Evolutionary conservation across 2,113 vertebrate species (phyloP).

Genomic region (Abramis brama): DNA sequence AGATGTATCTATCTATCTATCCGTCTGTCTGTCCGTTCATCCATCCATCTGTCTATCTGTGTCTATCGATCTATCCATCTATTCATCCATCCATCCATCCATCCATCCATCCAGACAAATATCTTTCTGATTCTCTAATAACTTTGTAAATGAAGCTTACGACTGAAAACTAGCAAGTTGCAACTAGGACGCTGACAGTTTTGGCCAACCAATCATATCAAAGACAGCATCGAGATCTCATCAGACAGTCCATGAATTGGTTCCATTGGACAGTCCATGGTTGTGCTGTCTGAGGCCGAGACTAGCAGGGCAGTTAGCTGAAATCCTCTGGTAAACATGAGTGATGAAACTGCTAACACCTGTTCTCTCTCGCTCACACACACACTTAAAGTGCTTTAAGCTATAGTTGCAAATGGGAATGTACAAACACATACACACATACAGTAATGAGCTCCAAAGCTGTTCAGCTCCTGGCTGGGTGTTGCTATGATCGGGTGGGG

Average conservation of each 20-base stretch:
- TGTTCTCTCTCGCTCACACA: neutral
- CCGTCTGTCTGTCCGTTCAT: accelerated
- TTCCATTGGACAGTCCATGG: neutral
- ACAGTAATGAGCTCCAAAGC: conserved; percentile 19
- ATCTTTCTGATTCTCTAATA: neutral
- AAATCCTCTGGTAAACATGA: neutral
- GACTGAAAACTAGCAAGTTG: neutral
- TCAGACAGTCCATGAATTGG: neutral
- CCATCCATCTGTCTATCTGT: too few relatives aligned
- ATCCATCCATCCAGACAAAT: neutral
- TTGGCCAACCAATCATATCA: neutral
- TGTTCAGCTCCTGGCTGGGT: conserved; percentile 31
- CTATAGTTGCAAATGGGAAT: neutral
- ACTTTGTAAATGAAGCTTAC: neutral
- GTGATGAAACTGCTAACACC: conserved; percentile 15
- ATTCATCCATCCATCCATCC: neutral
- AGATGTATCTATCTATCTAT: neutral
- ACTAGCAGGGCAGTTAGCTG: neutral
- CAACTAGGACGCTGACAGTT: neutral
- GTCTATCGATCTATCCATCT: too few relatives aligned
- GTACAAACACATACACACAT: conserved; percentile 19
- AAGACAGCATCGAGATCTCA: neutral
- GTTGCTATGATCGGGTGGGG: neutral
- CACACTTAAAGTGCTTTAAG: conserved; percentile 14
- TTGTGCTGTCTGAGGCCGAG: neutral